Base-by-base conservation (phyloP, 2,888 invertebrate genomes). In the Ophion obscuratus region DNA sequence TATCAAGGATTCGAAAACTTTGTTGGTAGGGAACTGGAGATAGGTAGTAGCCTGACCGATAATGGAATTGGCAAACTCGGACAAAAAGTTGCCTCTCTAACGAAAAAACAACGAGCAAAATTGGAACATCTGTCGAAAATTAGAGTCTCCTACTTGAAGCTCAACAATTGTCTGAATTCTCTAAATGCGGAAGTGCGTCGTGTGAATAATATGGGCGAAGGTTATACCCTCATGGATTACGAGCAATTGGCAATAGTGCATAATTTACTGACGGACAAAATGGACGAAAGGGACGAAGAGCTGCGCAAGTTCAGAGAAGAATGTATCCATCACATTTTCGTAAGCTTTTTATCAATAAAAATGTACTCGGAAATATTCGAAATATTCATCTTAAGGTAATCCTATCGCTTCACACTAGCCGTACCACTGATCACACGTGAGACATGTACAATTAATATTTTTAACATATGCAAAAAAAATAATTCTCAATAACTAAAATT, bases 171-270 rank as follows among this genome's bases (percentile, higher is more conserved):
- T 11, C 70, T 89, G 57, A 74, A 75, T 9, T 66, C 66, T 6
- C 11, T 88, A 10, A 76, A 80, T n/a, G 27, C 4, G 1, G 83
- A 75, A 47, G 47, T 88, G 47, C 66, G 59, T 4, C 17, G 67
- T 10, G 36, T 84, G 9, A 88, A 90, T 73, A 53, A 78, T 27
- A 68, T 90, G n/a, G 89, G 88, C 0, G 85, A 87, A 2, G 88
- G 88, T 11, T 87, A 73, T 53, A 88, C 89, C 2, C 81, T 89
- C 20, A 82, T 88, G 61, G 88, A 89, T 62, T 90, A 90, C 44
- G 89, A 89, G 47, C 77, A 85, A 73, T 71, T 91, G 70, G 5
- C 67, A 27, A 87, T 82, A 20, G 80, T 73, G 17, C 87, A 88
- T 17, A 59, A 80, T 7, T 71, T 81, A 17, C 73, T 79, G 17